Conservation (phyloP, 2,888 invertebrate genomes). For the Xestia sexstrigata region DNA sequence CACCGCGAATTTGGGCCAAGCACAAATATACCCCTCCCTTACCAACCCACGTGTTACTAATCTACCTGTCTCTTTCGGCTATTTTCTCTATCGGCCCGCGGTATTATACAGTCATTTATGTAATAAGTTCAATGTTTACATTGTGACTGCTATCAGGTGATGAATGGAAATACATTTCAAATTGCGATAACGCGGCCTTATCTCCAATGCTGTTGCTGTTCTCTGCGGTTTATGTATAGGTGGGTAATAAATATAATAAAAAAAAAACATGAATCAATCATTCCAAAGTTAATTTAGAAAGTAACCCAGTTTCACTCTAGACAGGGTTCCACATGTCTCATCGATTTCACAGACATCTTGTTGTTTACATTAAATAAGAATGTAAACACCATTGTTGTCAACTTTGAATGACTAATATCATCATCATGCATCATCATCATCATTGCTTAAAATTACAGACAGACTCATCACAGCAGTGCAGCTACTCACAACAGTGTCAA, state of each 20-base stretch:
- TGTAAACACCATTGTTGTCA: slow-evolving; percentile 36
- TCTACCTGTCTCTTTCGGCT: slow-evolving; percentile 74
- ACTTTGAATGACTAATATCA: slow-evolving; percentile 11
- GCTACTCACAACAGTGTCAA: background rate
- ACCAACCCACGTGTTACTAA: slow-evolving; percentile 69
- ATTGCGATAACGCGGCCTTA: slow-evolving; percentile 63
- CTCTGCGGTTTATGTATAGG: slow-evolving; percentile 53
- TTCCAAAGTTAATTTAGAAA: slow-evolving; percentile 11
- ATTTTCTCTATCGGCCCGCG: slow-evolving; percentile 72
- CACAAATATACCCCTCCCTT: slow-evolving; percentile 77
- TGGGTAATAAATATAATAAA: slow-evolving; percentile 58
- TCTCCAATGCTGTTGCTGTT: slow-evolving; percentile 57
- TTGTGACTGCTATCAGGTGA: slow-evolving; percentile 75
- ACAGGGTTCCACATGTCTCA: background rate
- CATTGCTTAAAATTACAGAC: slow-evolving; percentile 9
- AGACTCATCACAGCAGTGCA: no score
- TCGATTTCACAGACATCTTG: slow-evolving; percentile 4
- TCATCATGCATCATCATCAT: background rate
- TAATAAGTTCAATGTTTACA: slow-evolving; percentile 88
- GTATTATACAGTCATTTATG: slow-evolving; percentile 77
- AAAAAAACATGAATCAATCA: slow-evolving; percentile 20
- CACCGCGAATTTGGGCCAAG: slow-evolving; percentile 86
- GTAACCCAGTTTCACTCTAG: slow-evolving; percentile 1
- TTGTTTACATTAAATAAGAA: slow-evolving; percentile 26
- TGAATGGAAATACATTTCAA: slow-evolving; percentile 70